Percentiles rank a stretch among this genome's conserved stretches.
phyloP scores from a whole-genome alignment of 2,888 invertebrate species.

The Morpho deidamia region DNA sequence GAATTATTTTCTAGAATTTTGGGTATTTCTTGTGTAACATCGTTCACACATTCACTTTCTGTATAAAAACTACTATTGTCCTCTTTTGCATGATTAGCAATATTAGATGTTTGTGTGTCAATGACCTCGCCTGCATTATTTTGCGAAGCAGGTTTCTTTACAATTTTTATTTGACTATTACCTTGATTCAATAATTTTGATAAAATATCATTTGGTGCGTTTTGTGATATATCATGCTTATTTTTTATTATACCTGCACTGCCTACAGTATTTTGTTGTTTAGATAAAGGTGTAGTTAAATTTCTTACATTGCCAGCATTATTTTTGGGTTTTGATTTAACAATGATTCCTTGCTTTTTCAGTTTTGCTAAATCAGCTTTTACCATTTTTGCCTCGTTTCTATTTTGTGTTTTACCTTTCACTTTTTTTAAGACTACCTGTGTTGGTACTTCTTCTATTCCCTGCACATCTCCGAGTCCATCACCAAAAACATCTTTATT shows the following conservation, averaged over 20 bases:
- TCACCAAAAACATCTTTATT: constrained; percentile 72
- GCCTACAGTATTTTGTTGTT: constrained; percentile 6
- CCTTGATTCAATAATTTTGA: constrained; percentile 59
- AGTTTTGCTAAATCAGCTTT: constrained; percentile 57
- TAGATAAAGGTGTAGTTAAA: background rate
- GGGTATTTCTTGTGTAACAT: too few species aligned
- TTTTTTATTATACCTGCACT: constrained; percentile 17
- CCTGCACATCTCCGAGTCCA: constrained; percentile 57
- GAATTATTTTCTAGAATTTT: too few species aligned
- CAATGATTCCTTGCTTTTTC: constrained; percentile 60
- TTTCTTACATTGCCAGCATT: constrained; percentile 9
- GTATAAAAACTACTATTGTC: background rate
- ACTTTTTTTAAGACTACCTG: constrained; percentile 53
- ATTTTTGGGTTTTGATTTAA: constrained; percentile 47
- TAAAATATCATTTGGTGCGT: constrained; percentile 48
- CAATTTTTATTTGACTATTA: constrained; percentile 63
- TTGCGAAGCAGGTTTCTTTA: constrained; percentile 42
- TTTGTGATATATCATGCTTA: constrained; percentile 9
- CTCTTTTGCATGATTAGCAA: background rate
- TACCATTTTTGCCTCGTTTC: constrained; percentile 30
- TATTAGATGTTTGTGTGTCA: background rate
- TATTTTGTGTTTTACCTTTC: constrained; percentile 43
- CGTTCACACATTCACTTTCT: background rate
- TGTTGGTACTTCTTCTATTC: constrained; percentile 68
- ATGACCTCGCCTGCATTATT: constrained; percentile 21